Conservation (phyloP, 2,113 vertebrate genomes). For the Heliornis fulica region DNA sequence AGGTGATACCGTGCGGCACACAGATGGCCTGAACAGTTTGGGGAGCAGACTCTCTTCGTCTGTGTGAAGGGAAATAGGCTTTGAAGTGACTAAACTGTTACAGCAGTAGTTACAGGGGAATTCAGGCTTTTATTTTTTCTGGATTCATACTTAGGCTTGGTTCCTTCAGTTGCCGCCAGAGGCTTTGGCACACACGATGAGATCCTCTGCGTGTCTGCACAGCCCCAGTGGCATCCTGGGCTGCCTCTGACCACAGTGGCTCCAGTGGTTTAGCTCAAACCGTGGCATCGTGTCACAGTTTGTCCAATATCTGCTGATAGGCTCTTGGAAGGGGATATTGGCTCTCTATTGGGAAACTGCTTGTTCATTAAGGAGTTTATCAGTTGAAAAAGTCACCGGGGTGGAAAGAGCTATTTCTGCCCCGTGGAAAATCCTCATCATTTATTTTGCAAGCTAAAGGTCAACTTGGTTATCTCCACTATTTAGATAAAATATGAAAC, state of each 20-base stretch:
- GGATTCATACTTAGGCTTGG: background rate
- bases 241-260: background rate
- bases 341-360: background rate
- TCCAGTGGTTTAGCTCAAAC: background rate
- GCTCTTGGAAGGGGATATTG: accelerated
- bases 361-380: background rate
- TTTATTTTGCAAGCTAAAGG: background rate
- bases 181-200: background rate
- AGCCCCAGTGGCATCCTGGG: background rate
- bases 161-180: background rate
- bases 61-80: slow-evolving; percentile 41
- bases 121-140: background rate
- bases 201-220: accelerated
- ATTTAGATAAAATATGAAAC: background rate
- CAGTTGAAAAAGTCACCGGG: background rate
- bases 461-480: background rate
- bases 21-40: slow-evolving; percentile 65
- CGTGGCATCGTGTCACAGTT: accelerated
- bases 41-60: slow-evolving; percentile 59
- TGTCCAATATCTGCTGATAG: background rate
- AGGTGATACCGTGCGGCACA: slow-evolving; percentile 8
- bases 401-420: background rate
- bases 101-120: background rate
- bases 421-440: background rate
- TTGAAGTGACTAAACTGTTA: slow-evolving; percentile 49